phyloP scores from a whole-genome alignment of 2,888 invertebrate genomes.

The Hoplodrina blanda region DNA sequence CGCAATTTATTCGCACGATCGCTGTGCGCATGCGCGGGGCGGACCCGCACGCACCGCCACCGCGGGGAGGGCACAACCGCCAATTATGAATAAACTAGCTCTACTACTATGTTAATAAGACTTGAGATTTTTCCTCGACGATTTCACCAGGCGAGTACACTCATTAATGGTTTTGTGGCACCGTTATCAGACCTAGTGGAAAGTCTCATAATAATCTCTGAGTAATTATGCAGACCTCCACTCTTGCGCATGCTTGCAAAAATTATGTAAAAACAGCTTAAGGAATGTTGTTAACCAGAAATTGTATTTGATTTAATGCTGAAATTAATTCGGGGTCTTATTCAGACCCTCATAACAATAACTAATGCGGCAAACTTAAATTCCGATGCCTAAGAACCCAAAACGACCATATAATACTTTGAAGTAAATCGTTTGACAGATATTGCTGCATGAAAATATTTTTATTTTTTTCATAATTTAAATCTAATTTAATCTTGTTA shows the following conservation, averaged over 20 bases:
- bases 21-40: conserved; percentile 73
- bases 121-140: conserved; percentile 87
- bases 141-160: conserved; percentile 85
- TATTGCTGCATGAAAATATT: conserved; percentile 32
- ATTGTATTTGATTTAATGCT: conserved; percentile 17
- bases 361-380: conserved; percentile 23
- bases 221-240: conserved; percentile 60
- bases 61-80: conserved; percentile 82
- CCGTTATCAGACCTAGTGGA: conserved; percentile 82
- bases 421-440: conserved; percentile 34
- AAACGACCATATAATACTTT: conserved; percentile 28
- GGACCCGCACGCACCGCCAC: conserved; percentile 73
- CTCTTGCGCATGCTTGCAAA: conserved; percentile 35
- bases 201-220: conserved; percentile 76
- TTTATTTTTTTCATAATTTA: conserved; percentile 29
- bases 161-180: conserved; percentile 87
- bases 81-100: conserved; percentile 90
- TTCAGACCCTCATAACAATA: conserved; percentile 26
- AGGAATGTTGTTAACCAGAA: not conserved
- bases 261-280: conserved; percentile 14
- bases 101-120: conserved; percentile 88
- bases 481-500: conserved; percentile 36
- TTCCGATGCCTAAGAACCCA: conserved; percentile 5
- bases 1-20: conserved; percentile 81
- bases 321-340: conserved; percentile 17